These are phyloP conservation scores for Tillus elongatus DNA, from an alignment of 2,888 invertebrate species.

Conservation along the genomic window DNA sequence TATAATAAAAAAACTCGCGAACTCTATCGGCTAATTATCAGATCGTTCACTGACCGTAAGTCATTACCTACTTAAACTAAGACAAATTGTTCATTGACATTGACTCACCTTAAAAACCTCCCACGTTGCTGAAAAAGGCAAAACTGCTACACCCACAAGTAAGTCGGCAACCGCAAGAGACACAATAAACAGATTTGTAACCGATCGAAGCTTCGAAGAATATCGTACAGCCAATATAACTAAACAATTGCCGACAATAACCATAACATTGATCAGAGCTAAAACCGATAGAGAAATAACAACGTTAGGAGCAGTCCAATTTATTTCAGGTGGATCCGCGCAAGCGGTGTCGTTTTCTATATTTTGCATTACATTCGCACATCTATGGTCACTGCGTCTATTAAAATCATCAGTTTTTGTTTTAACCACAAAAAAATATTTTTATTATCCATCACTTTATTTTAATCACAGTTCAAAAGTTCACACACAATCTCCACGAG, in stretches of 20 bases:
- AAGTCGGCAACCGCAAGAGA: conserved; percentile 94
- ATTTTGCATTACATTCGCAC: conserved; percentile 51
- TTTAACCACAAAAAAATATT: too few species aligned
- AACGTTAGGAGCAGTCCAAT: conserved; percentile 73
- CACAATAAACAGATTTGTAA: conserved; percentile 94
- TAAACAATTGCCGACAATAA: conserved; percentile 82
- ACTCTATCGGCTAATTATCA: too few species aligned
- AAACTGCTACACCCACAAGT: conserved; percentile 87
- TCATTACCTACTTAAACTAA: too few species aligned
- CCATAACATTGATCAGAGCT: conserved; percentile 77
- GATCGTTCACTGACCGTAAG: too few species aligned
- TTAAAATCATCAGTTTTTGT: too few species aligned
- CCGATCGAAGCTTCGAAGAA: conserved; percentile 84
- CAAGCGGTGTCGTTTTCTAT: conserved; percentile 74
- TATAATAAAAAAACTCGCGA: too few species aligned
- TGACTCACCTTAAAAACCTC: conserved; percentile 85
- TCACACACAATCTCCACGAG: too few species aligned
- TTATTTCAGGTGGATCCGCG: conserved; percentile 70
- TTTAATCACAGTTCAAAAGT: too few species aligned
- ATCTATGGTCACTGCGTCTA: too few species aligned
- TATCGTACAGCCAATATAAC: conserved; percentile 89
- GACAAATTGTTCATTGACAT: too few species aligned
- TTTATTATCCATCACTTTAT: too few species aligned
- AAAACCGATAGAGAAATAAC: conserved; percentile 68
- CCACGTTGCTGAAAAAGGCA: conserved; percentile 92